Evolutionary conservation across 2,888 invertebrate genomes (phyloP), one percentile per base, ranked within the genome.

Genomic region (Amaurobius ferox): DNA sequence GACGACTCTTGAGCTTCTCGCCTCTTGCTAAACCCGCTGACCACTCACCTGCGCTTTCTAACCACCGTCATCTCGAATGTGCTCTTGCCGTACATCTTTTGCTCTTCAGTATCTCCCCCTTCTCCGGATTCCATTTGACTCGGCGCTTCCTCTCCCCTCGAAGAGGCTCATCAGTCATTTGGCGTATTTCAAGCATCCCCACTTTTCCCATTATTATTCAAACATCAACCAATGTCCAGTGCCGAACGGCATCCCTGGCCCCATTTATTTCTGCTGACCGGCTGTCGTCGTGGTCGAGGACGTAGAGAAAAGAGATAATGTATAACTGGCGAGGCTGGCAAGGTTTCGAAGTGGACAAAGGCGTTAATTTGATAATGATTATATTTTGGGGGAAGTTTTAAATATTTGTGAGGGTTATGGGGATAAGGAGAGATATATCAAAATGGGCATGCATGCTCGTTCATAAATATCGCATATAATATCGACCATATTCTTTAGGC

Each of bases 131-230:
- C 76, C 30, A 76, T 76, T 67, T 67, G 48, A 64, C 66, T 76
- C 44, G 29, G n/a, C 7, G 29, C 66, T 29, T 66, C 44, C 26
- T 23, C 29, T 40, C 19, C 30, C 44, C 35, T 19, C 61, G 35
- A n/a, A 68, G 67, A 30, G 67, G 40, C 68, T 70, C 78, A 79
- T 79, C 78, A 79, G 70, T 70, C 70, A 71, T 70, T 66, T 66
- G 32, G 30, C 19, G 66, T 32, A 66, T 19, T 66, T 66, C 66
- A 32, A 66, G 35, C 29, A 32, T 29, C 35, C 32, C 32, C 48
- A 16, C 29, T n/a, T 40, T 40, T 13, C 66, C 61, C 76, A 76
- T 76, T 76, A 76, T 67, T 67, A 76, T 76, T 76, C 76, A 76
- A 67, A 48, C 55, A 11, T 19, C 55, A 48, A 11, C 35, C 66